Percentiles rank a stretch among this genome's conserved stretches.
phyloP scores from a whole-genome alignment of 2,797 vertebrate species.

The Muraenolepis orangiensis region DNA sequence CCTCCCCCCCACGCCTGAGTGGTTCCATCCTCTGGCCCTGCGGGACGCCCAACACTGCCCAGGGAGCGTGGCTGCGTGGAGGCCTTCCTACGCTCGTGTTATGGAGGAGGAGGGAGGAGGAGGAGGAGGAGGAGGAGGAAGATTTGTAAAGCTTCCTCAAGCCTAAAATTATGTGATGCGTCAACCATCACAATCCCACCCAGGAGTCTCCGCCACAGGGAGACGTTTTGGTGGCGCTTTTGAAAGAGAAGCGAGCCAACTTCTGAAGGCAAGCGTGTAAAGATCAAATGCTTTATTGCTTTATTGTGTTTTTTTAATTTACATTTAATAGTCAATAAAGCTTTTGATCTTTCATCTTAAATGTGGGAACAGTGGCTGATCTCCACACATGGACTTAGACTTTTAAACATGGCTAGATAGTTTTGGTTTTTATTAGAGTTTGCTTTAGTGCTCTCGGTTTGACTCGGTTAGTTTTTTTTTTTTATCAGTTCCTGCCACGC shows the following conservation, averaged over 20 bases:
- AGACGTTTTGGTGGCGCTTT: background rate
- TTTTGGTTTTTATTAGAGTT: background rate
- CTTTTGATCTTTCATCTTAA: background rate
- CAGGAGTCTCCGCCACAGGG: slow-evolving; percentile 5
- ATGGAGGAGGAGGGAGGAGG: slow-evolving; percentile 4
- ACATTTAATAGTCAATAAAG: background rate
- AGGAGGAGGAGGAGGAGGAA: slow-evolving; percentile 6
- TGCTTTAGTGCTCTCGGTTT: background rate
- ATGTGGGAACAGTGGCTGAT: background rate
- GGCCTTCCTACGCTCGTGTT: slow-evolving; percentile 8
- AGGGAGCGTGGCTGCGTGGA: slow-evolving; percentile 1
- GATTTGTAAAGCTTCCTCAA: slow-evolving; percentile 19
- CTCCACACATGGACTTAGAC: background rate
- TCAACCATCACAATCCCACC: slow-evolving; percentile 31
- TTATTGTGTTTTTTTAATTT: background rate
- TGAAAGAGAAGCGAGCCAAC: background rate
- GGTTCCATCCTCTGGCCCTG: background rate
- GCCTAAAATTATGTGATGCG: slow-evolving; percentile 21
- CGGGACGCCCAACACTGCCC: background rate
- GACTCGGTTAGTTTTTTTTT: background rate
- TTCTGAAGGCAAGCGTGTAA: background rate
- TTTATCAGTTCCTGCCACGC: background rate
- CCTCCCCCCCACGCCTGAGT: background rate
- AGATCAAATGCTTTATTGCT: background rate
- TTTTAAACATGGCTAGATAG: background rate